phyloP scores from a whole-genome alignment of 92 coral and sea anemone species.

The Actinernus sp. region DNA sequence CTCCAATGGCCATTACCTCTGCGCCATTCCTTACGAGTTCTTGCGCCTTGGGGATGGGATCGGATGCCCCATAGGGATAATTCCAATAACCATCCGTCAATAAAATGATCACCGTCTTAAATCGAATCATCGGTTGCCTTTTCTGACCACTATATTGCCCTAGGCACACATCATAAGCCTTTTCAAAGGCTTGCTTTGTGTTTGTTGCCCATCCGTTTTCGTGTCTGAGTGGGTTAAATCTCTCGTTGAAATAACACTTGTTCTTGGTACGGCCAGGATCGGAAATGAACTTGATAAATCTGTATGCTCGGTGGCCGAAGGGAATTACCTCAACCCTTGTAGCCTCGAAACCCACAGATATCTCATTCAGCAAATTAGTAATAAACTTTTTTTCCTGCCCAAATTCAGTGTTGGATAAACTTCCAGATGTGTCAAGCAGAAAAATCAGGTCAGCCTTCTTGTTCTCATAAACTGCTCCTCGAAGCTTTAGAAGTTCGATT shows the following conservation, averaged over 20 bases:
- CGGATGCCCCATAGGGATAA: conserved; percentile 14
- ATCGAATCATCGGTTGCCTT: conserved; percentile 10
- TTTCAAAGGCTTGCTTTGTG: conserved; percentile 64
- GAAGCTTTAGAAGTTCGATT: conserved; percentile 29
- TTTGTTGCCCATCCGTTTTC: conserved; percentile 50
- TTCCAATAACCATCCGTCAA: conserved; percentile 85
- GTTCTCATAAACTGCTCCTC: conserved; percentile 37
- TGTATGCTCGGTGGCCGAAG: conserved; percentile 33
- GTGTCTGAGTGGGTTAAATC: conserved; percentile 19
- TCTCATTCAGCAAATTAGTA: conserved; percentile 62
- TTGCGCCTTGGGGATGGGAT: conserved; percentile 43
- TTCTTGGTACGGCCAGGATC: conserved; percentile 11
- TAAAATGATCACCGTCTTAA: conserved; percentile 68
- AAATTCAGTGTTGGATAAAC: conserved; percentile 47
- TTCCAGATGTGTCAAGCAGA: conserved; percentile 78
- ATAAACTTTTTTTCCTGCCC: conserved; percentile 64
- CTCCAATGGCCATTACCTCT: conserved; percentile 78
- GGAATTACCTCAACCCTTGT: conserved; percentile 85
- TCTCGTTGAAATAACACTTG: conserved; percentile 79
- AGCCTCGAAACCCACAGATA: conserved; percentile 70
- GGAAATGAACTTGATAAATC: conserved; percentile 68
- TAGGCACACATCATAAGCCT: conserved; percentile 39
- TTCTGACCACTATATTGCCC: conserved; percentile 27
- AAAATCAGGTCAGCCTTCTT: conserved; percentile 76
- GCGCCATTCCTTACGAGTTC: conserved; percentile 8